Percentiles rank a stretch among this genome's conserved stretches.
Conservation (phyloP, 2,797 vertebrate species). For the Urosaurus nigricauda region DNA sequence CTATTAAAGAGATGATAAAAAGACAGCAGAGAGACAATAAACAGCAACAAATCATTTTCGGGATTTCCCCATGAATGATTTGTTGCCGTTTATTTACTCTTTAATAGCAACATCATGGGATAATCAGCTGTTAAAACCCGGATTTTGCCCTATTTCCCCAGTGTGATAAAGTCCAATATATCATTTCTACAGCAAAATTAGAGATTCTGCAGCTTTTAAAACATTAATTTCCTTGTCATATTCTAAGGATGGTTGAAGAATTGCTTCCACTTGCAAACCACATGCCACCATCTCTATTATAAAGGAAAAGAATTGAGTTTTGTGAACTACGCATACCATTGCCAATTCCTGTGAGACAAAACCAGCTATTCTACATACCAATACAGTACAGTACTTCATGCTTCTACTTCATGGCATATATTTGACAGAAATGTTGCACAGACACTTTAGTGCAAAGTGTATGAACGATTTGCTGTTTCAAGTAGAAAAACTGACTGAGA, state of each 20-base stretch:
- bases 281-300: not conserved
- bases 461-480: not conserved
- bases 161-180: too few relatives aligned
- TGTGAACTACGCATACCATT: not conserved
- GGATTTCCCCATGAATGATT: too few relatives aligned
- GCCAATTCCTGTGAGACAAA: rapidly evolving
- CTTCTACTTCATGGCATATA: not conserved
- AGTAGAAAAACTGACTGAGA: not conserved
- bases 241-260: not conserved
- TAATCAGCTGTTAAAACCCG: too few relatives aligned
- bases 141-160: too few relatives aligned
- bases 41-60: too few relatives aligned
- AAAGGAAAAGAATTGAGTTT: not conserved
- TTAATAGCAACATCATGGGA: too few relatives aligned
- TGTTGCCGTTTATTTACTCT: too few relatives aligned
- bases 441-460: not conserved
- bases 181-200: not conserved
- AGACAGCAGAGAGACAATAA: too few relatives aligned
- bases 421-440: not conserved
- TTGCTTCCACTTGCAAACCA: not conserved
- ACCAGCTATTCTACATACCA: not conserved
- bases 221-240: not conserved
- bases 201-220: not conserved
- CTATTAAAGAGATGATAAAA: too few relatives aligned
- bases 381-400: not conserved